phyloP scores from a whole-genome alignment of 2,888 invertebrate genomes.

The Cosmia trapezina region DNA sequence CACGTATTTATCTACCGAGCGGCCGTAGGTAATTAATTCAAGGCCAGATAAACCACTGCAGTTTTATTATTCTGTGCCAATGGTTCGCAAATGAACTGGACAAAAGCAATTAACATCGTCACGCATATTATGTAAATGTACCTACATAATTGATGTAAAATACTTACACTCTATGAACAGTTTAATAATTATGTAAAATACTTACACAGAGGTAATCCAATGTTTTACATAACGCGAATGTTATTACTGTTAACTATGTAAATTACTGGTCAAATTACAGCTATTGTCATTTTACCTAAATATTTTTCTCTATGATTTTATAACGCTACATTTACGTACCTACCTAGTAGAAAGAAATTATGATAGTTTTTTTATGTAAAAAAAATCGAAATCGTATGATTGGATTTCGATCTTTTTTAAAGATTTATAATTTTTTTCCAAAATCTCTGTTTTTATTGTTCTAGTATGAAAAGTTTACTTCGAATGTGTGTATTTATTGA shows the following conservation, averaged over 20 bases:
- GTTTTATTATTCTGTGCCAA: too few species aligned
- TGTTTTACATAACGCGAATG: constrained; percentile 15
- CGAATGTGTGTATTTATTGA: too few species aligned
- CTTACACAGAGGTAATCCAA: constrained; percentile 10
- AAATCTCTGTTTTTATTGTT: too few species aligned
- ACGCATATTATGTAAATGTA: constrained; percentile 20
- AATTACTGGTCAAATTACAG: constrained; percentile 15
- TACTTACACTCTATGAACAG: background rate
- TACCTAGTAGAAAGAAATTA: background rate
- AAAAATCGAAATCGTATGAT: too few species aligned
- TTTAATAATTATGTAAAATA: constrained; percentile 1
- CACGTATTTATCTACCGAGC: too few species aligned
- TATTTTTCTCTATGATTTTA: background rate
- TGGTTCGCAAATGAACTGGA: background rate
- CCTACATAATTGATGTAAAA: background rate
- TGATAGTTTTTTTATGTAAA: too few species aligned
- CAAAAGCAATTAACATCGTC: background rate
- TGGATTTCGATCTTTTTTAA: too few species aligned
- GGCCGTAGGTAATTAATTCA: too few species aligned
- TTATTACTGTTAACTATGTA: background rate
- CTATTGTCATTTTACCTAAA: background rate
- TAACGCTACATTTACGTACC: too few species aligned
- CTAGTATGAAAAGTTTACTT: too few species aligned
- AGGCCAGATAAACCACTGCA: too few species aligned
- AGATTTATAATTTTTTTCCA: too few species aligned